Evolutionary conservation across 2,888 invertebrate genomes (phyloP).

Genomic region (Chrysomela aeneicollis): DNA sequence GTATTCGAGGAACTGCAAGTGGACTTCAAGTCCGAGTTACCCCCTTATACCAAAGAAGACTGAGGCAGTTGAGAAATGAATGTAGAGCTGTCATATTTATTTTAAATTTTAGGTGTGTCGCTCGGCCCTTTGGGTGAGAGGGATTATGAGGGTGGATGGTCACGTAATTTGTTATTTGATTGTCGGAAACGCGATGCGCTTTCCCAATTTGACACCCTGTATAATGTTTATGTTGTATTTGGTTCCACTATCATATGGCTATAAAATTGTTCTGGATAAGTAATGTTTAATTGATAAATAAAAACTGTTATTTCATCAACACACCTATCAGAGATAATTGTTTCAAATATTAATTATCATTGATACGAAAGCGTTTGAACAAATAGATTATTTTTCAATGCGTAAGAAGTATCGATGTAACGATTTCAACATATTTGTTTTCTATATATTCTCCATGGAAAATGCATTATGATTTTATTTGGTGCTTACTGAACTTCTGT

Average conservation of each 20-base stretch:
- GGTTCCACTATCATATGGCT: neutral
- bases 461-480: no score
- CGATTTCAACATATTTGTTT: no score
- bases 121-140: constrained; percentile 5
- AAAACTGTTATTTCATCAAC: no score
- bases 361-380: no score
- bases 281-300: no score
- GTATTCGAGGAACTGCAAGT: constrained; percentile 27
- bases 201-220: neutral
- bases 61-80: constrained; percentile 59
- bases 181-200: neutral
- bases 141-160: constrained; percentile 5
- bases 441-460: no score
- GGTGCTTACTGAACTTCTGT: no score
- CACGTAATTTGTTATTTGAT: constrained; percentile 11
- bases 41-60: constrained; percentile 67
- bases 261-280: no score
- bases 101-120: constrained; percentile 37
- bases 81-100: constrained; percentile 55
- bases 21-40: constrained; percentile 60
- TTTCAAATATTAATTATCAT: no score
- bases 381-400: no score
- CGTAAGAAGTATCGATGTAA: no score
- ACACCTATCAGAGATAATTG: no score
- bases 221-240: neutral